A percentile compares a stretch with the other conserved stretches of the same genome.
Evolutionary conservation across 30 jellyfish, hydroid and myxozoan species (phyloP).

Genomic region (Aurelia coerulea): DNA sequence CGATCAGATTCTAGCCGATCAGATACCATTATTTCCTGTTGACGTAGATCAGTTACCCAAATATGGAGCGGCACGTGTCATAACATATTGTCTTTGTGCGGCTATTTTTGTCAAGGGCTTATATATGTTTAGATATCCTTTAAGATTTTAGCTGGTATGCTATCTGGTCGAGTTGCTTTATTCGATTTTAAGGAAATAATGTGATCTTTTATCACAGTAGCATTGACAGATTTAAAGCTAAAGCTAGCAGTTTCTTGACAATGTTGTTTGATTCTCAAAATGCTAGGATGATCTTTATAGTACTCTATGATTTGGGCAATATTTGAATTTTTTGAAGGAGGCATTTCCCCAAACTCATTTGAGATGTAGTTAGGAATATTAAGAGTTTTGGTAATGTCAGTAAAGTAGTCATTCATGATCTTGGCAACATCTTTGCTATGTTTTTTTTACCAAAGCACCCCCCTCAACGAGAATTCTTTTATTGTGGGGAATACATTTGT

Average conservation of each 20-base stretch:
- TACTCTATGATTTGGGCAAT: constrained; percentile 20
- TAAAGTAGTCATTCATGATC: constrained; percentile 42
- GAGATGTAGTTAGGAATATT: constrained; percentile 28
- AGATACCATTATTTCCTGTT: too few species aligned
- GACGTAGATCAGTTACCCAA: too few species aligned
- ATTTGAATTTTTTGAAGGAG: constrained; percentile 13
- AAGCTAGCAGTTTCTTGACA: not conserved
- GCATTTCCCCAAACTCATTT: not conserved
- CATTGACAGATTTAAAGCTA: constrained; percentile 21
- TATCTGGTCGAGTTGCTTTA: constrained; percentile 20
- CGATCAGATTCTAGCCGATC: too few species aligned
- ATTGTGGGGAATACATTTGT: not conserved
- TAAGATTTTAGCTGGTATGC: too few species aligned
- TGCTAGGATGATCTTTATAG: constrained; percentile 61
- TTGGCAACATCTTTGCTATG: constrained; percentile 29
- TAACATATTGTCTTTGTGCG: too few species aligned
- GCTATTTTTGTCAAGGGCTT: too few species aligned
- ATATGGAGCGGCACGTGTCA: too few species aligned
- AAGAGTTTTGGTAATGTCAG: constrained; percentile 25
- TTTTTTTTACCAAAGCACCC: constrained; percentile 5
- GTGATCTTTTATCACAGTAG: not conserved
- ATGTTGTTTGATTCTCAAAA: constrained; percentile 26
- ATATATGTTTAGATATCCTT: not conserved
- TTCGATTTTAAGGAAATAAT: not conserved
- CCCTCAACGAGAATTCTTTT: constrained; percentile 38